phyloP scores from a whole-genome alignment of 1,140 invertebrate species.

The Cydia splendana region DNA sequence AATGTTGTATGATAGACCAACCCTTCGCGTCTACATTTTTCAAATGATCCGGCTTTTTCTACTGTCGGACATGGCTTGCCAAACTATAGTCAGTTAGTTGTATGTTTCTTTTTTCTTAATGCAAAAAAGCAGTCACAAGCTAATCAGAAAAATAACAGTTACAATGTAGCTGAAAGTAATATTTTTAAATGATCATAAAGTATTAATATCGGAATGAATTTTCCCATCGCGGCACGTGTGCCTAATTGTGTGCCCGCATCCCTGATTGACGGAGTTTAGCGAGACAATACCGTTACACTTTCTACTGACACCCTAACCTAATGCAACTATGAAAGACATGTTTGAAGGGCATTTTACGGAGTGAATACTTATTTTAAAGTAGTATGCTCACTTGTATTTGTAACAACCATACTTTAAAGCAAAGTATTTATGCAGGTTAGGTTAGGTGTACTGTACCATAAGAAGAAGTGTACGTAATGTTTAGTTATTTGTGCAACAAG shows the following conservation, averaged over 20 bases:
- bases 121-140: not conserved
- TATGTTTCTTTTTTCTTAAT: no score
- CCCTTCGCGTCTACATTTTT: no score
- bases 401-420: no score
- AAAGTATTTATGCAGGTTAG: no score
- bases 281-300: conserved; percentile 58
- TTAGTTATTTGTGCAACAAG: no score
- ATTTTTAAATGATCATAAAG: conserved; percentile 55
- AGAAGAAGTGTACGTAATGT: no score
- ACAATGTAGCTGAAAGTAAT: conserved; percentile 11
- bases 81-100: no score
- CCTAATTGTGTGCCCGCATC: conserved; percentile 73
- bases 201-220: conserved; percentile 66
- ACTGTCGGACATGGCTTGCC: no score
- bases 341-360: conserved; percentile 18
- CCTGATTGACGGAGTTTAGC: conserved; percentile 64
- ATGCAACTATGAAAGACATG: conserved; percentile 42
- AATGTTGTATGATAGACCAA: no score
- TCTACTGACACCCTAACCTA: conserved; percentile 48
- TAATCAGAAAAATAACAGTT: conserved; percentile 8
- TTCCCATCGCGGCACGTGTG: conserved; percentile 65
- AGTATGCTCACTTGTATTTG: no score
- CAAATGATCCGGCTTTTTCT: no score
- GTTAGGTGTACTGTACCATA: no score
- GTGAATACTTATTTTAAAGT: not conserved